phyloP scores from a whole-genome alignment of 2,888 invertebrate species.

The Dynastes tityus region DNA sequence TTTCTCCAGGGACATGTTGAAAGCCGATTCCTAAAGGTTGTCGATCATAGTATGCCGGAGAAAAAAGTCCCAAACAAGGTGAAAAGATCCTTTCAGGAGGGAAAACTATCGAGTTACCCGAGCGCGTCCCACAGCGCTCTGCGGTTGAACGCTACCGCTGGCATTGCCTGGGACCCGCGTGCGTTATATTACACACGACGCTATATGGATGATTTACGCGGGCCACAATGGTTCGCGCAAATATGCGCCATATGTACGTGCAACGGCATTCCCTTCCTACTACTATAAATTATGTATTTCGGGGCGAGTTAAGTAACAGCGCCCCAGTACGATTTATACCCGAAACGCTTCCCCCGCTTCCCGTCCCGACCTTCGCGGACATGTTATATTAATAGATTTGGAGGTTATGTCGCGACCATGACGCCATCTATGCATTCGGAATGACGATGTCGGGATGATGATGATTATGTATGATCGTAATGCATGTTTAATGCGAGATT shows the following conservation, averaged over 20 bases:
- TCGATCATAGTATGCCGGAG: too few species aligned
- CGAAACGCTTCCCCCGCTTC: neutral
- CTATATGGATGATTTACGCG: slow-evolving; percentile 17
- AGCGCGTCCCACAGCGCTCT: neutral
- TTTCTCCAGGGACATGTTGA: too few species aligned
- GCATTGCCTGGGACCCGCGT: too few species aligned
- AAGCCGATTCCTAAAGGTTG: too few species aligned
- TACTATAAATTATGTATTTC: slow-evolving; percentile 25
- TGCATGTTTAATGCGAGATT: too few species aligned
- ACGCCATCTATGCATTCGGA: neutral
- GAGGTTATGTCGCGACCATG: slow-evolving; percentile 7
- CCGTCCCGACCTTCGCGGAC: neutral
- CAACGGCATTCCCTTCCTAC: neutral
- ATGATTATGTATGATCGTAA: too few species aligned
- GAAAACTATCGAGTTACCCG: too few species aligned
- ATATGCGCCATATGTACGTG: neutral
- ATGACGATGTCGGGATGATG: too few species aligned
- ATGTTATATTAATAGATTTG: slow-evolving; percentile 28
- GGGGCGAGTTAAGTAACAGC: slow-evolving; percentile 19
- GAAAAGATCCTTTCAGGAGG: too few species aligned
- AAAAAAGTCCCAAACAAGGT: too few species aligned
- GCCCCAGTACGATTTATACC: slow-evolving; percentile 9
- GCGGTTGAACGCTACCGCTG: neutral
- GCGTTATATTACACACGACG: slow-evolving; percentile 3
- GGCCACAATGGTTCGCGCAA: slow-evolving; percentile 16